phyloP scores from a whole-genome alignment of 2,797 vertebrate genomes.

The Tangara arthus region DNA sequence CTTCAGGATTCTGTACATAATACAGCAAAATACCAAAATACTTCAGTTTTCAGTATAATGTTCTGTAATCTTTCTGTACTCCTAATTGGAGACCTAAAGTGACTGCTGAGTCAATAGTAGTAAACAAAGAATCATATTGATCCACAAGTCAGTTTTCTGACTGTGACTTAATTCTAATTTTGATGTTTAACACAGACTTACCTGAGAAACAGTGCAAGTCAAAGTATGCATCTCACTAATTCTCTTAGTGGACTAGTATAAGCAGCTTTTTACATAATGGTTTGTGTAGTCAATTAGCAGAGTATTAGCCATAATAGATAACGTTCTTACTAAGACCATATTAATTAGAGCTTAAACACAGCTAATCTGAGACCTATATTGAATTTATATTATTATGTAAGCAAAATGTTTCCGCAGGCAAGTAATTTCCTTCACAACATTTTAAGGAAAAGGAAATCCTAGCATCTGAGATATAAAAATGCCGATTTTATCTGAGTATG shows the following conservation, averaged over 20 bases:
- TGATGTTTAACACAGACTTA: neutral
- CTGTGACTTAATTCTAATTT: neutral
- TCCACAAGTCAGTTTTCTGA: neutral
- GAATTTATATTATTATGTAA: slow-evolving; percentile 42
- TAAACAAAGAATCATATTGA: neutral
- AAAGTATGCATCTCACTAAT: neutral
- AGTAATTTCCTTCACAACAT: neutral
- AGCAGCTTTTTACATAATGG: slow-evolving; percentile 61
- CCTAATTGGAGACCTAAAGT: neutral
- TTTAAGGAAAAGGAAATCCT: slow-evolving; percentile 6
- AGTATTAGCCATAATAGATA: slow-evolving; percentile 52
- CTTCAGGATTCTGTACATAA: neutral
- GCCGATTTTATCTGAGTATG: neutral
- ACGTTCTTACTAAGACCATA: slow-evolving; percentile 33
- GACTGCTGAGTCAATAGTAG: neutral
- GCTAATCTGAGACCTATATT: slow-evolving; percentile 48
- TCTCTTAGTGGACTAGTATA: slow-evolving; percentile 27
- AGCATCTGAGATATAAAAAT: neutral
- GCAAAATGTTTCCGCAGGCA: neutral
- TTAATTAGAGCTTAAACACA: slow-evolving; percentile 52
- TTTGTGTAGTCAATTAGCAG: slow-evolving; percentile 55
- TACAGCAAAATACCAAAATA: neutral
- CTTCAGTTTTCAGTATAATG: neutral
- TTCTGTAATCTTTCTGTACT: neutral
- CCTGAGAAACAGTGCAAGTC: slow-evolving; percentile 32